Base-by-base conservation (phyloP, 64 coral and sea anemone genomes). In the Porites australiensis region DNA sequence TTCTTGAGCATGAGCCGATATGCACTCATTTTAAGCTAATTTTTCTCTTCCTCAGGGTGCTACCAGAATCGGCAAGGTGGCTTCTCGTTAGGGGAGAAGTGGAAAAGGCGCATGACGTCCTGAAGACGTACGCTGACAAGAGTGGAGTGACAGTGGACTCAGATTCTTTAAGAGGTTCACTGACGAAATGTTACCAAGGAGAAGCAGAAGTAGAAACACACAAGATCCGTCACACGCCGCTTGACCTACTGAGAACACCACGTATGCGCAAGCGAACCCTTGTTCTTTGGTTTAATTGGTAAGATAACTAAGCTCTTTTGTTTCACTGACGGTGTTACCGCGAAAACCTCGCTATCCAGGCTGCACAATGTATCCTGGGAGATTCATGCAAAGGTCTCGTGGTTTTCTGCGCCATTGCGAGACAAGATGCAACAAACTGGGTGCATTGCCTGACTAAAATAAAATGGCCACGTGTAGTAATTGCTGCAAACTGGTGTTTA, bases 281-380 rank as follows among this genome's bases (percentile, higher is more conserved):
- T 2, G 79, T 93, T 60, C 73, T 87, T 16, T 93, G 91, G 27
- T 93, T 67, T 64, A 93, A 93, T 82, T 93, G 91, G 91, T 93
- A 87, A 77, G 81, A 9, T 57, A 9, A 57, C 7, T 57, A 9
- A 57, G 27, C 27, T 57, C 7, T 12, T 7, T 57, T 57, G 54
- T 57, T 57, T 12, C 54, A 12, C 12, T 57, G 7, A 57, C 12
- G 54, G 27, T 37, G 27, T 37, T 37, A 37, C 27, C 1, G 27
- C 27, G 27, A 37, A 37, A 37, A 37, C 27, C 27, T 37, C 27
- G 27, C 27, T 37, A 37, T 37, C 0, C 27, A 37, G 27, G 27
- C 27, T 37, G 27, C 27, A 37, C 27, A 37, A 37, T 37, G 27
- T 37, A 37, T 37, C 27, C 27, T 37, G 27, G 27, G 27, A 37